Evolutionary conservation across 1,140 invertebrate species (phyloP).

Genomic region (Popillia japonica): DNA sequence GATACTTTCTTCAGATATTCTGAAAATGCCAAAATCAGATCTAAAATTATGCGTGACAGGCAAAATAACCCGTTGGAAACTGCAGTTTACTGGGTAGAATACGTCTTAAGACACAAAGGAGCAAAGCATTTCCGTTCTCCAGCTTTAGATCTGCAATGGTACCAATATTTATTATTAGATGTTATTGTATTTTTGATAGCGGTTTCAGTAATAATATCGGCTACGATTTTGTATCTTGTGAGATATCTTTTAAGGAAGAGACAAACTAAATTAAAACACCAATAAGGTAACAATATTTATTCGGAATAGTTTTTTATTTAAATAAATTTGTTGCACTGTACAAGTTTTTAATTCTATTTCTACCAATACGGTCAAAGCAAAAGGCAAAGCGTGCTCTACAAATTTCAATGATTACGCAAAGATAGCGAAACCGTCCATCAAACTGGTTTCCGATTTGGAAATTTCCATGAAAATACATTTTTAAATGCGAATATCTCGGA

Average conservation of each 20-base stretch:
- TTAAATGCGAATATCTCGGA: too few relatives aligned
- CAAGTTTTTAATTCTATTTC: too few relatives aligned
- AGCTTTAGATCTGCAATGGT: constrained; percentile 66
- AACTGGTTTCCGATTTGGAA: too few relatives aligned
- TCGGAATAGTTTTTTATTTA: neutral
- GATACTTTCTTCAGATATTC: constrained; percentile 49
- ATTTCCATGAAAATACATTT: too few relatives aligned
- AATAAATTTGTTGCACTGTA: too few relatives aligned
- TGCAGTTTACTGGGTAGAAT: constrained; percentile 76
- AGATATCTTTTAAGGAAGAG: neutral
- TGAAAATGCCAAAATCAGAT: constrained; percentile 61
- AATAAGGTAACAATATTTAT: neutral
- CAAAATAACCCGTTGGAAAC: constrained; percentile 66
- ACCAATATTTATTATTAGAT: constrained; percentile 61
- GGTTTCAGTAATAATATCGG: neutral
- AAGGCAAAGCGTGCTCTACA: too few relatives aligned
- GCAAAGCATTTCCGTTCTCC: constrained; percentile 70
- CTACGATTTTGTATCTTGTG: neutral
- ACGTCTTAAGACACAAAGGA: constrained; percentile 72
- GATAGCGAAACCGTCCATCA: too few relatives aligned
- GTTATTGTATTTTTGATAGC: constrained; percentile 42
- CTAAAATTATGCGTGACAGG: constrained; percentile 64
- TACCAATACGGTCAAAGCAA: too few relatives aligned
- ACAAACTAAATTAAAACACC: neutral
- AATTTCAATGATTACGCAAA: too few relatives aligned